Base-by-base conservation (phyloP, 2,797 vertebrate genomes). In the Pipistrellus pipistrellus region DNA sequence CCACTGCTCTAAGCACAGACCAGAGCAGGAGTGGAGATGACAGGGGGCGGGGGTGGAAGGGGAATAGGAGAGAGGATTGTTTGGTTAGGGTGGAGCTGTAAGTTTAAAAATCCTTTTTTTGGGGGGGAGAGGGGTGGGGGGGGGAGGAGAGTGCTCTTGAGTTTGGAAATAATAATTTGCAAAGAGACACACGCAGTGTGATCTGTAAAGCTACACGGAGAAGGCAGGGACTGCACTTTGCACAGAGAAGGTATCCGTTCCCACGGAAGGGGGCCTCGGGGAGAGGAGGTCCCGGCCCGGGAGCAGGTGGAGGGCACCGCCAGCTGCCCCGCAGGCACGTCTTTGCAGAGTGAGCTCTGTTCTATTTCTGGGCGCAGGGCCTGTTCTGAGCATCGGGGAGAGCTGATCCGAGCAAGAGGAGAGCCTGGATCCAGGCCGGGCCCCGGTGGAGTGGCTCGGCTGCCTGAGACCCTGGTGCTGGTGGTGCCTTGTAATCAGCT, bases 321-420 rank as follows among this genome's bases (percentile, higher is more conserved):
- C 46, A 57, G 85, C 88, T 85, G 84, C 85, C 21, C 4, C 21
- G n/a, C 8, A 41, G 53, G 44, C 41, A 88, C 57, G 66, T 91
- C 81, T 95, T 90, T 85, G 90, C 88, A 75, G 86, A 92, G 78
- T 87, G 91, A 95, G 23, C 80, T 84, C 72, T 44, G 91, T 94
- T 92, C 93, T 96, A 72, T 95, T 94, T 93, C 86, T 85, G 82
- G 92, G 68, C 51, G 59, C 18, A 1, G 21, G 18, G 17, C n/a
- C 68, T 88, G 59, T 62, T 77, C 46, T 95, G 86, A 27, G 32
- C 12, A 4, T 78, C 71, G 20, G 57, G 44, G 73, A 93, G 44
- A 69, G 48, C 68, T 62, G 14, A 76, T 77, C 38, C 44, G 62
- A 91, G 68, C 57, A 53, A 55, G 69, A n/a, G 53, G 55, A 81